A percentile compares a stretch with the other conserved stretches of the same genome.
phyloP scores from a whole-genome alignment of 1,140 invertebrate genomes.

The Bombus haemorrhoidalis region DNA sequence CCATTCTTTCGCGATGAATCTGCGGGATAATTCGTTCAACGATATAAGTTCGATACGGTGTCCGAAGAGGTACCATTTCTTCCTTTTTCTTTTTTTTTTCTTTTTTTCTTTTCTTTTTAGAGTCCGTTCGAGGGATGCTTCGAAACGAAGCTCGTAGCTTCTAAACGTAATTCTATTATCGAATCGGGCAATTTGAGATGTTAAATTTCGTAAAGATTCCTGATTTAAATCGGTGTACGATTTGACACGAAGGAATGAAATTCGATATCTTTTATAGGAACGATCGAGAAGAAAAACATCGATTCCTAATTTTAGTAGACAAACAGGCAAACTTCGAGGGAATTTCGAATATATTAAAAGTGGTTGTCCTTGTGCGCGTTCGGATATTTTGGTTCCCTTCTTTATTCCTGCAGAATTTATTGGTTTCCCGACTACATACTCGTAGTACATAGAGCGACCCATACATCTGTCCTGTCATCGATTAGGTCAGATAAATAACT shows the following conservation, averaged over 20 bases:
- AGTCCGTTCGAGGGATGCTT: background rate
- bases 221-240: background rate
- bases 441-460: slow-evolving; percentile 2
- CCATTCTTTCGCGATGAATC: slow-evolving; percentile 92
- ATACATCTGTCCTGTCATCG: slow-evolving; percentile 12
- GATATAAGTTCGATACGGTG: background rate
- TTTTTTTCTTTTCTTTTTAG: too few relatives aligned
- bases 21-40: slow-evolving; percentile 70
- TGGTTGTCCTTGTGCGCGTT: background rate
- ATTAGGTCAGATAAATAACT: slow-evolving; percentile 29
- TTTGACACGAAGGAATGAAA: background rate
- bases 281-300: background rate
- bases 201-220: background rate
- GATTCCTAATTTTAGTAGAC: background rate
- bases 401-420: slow-evolving; percentile 13
- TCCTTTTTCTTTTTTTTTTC: too few relatives aligned
- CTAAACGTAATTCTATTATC: background rate
- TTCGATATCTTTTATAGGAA: background rate
- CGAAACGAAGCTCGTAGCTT: too few relatives aligned
- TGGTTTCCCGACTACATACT: background rate
- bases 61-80: background rate
- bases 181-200: too few relatives aligned
- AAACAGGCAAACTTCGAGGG: background rate
- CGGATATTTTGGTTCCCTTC: background rate
- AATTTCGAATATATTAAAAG: background rate